These are phyloP conservation scores for Volucella inanis DNA, from an alignment of 2,888 invertebrate species.

Conservation along the genomic window DNA sequence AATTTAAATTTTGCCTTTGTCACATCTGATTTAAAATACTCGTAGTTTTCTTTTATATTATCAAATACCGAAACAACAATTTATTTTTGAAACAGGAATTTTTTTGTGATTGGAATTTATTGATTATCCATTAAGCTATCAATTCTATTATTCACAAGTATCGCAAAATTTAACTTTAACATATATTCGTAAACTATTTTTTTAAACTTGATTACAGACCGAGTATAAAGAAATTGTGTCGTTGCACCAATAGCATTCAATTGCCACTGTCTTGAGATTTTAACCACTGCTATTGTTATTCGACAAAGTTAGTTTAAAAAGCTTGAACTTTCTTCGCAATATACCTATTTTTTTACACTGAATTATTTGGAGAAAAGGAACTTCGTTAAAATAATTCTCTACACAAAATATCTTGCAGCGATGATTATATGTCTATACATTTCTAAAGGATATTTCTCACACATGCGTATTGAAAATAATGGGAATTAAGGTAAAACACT, in stretches of 20 bases:
- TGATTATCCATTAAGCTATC: too few relatives aligned
- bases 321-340: conserved; percentile 40
- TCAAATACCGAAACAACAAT: not conserved
- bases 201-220: not conserved
- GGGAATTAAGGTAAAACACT: not conserved
- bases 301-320: conserved; percentile 24
- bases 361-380: conserved; percentile 48
- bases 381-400: not conserved
- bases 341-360: conserved; percentile 27
- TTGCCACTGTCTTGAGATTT: conserved; percentile 80
- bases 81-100: not conserved
- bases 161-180: too few relatives aligned
- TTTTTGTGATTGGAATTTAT: not conserved
- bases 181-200: too few relatives aligned
- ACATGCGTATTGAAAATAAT: conserved; percentile 34
- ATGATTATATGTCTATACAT: not conserved
- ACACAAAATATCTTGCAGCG: too few relatives aligned
- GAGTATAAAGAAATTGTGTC: conserved; percentile 76
- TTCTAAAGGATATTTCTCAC: not conserved
- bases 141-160: too few relatives aligned
- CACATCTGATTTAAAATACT: too few relatives aligned
- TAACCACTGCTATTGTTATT: conserved; percentile 43
- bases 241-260: conserved; percentile 79
- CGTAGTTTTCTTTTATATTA: too few relatives aligned
- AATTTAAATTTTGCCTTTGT: too few relatives aligned